These are phyloP conservation scores for Colaptes auratus DNA, from an alignment of 2,113 vertebrate species.

Conservation along the genomic window DNA sequence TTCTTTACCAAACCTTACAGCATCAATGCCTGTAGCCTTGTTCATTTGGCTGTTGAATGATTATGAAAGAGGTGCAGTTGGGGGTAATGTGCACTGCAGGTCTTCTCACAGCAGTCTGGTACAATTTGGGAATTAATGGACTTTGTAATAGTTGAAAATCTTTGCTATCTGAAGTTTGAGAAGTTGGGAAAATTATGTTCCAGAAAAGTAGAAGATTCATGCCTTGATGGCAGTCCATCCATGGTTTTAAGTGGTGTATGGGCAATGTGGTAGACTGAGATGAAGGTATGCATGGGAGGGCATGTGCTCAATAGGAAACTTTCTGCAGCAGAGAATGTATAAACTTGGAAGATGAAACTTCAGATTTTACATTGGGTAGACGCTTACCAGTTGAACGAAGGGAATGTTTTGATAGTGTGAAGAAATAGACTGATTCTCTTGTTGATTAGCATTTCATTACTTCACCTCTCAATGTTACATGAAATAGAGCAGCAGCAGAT, in stretches of 20 bases:
- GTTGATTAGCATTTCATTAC: background rate
- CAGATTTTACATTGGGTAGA: background rate
- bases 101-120: background rate
- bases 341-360: background rate
- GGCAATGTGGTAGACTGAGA: background rate
- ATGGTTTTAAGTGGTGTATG: background rate
- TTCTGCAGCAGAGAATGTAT: background rate
- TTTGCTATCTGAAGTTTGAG: background rate
- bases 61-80: background rate
- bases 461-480: background rate
- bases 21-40: background rate
- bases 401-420: background rate
- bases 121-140: background rate
- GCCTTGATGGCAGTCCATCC: background rate
- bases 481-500: background rate
- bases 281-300: background rate
- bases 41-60: background rate
- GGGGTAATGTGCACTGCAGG: background rate
- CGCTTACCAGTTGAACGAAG: background rate
- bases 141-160: background rate
- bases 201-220: background rate
- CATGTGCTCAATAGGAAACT: background rate
- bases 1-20: background rate
- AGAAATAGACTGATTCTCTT: background rate
- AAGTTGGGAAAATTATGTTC: background rate